Evolutionary conservation across 2,797 vertebrate species (phyloP).

Genomic region (Myotis pilosus): DNA sequence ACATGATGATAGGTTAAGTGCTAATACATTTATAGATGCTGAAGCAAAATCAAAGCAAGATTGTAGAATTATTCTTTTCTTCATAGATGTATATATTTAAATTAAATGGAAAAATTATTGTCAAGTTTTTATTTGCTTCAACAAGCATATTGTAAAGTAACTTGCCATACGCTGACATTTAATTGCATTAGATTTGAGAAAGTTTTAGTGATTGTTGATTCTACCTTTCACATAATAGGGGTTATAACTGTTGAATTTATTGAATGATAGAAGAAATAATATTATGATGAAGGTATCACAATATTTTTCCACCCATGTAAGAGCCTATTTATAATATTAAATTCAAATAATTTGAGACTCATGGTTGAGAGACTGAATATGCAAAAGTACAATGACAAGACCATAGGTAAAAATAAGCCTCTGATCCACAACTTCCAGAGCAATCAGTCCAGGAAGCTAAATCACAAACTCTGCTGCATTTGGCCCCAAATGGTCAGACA

Average conservation of each 20-base stretch:
- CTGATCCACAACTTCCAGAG: background rate
- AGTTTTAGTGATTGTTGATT: slow-evolving; percentile 7
- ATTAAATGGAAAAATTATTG: slow-evolving; percentile 44
- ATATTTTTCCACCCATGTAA: background rate
- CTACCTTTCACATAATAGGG: background rate
- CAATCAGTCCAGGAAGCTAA: background rate
- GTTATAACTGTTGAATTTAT: background rate
- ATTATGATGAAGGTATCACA: background rate
- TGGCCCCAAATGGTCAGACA: background rate
- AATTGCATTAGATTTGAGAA: slow-evolving; percentile 19
- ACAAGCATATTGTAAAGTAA: slow-evolving; percentile 24
- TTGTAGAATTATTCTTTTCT: slow-evolving; percentile 4
- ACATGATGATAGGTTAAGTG: background rate
- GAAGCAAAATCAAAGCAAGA: slow-evolving; percentile 25
- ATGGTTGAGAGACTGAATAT: background rate
- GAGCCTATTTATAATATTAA: background rate
- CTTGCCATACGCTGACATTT: slow-evolving; percentile 38
- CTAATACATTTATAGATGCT: background rate
- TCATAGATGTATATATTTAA: background rate
- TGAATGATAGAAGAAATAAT: slow-evolving; percentile 37
- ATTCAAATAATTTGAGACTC: background rate
- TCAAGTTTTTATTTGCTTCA: slow-evolving; percentile 55
- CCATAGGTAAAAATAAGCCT: background rate
- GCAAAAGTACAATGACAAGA: background rate
- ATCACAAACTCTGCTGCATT: background rate